A percentile compares a stretch with the other conserved stretches of the same genome.
Evolutionary conservation across 2,888 invertebrate species (phyloP).

Genomic region (Drosophila paranaensis): DNA sequence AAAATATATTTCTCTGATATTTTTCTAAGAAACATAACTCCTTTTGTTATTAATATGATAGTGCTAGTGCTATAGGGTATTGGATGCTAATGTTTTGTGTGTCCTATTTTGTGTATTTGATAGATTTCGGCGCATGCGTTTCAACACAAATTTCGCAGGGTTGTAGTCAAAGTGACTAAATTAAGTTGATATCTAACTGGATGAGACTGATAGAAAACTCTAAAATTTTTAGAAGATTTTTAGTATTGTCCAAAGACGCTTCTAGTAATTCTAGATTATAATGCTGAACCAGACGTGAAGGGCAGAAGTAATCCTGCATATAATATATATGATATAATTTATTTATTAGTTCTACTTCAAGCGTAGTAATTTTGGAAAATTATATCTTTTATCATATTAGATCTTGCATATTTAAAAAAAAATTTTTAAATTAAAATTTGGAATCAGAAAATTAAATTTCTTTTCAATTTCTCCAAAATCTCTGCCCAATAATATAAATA

Average conservation of each 20-base stretch:
- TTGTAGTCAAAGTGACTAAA: slow-evolving; percentile 11
- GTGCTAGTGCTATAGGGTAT: slow-evolving; percentile 26
- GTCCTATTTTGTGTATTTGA: slow-evolving; percentile 49
- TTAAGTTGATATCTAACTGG: background rate
- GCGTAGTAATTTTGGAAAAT: too few relatives aligned
- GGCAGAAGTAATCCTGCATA: too few relatives aligned
- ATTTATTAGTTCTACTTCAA: too few relatives aligned
- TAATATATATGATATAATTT: too few relatives aligned
- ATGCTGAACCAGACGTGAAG: too few relatives aligned
- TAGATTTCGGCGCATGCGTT: slow-evolving; percentile 56
- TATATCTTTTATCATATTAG: too few relatives aligned
- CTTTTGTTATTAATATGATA: slow-evolving; percentile 10
- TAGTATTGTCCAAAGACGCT: background rate
- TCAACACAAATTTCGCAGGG: slow-evolving; percentile 9
- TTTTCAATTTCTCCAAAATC: background rate
- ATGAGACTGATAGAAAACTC: background rate
- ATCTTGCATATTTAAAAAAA: too few relatives aligned
- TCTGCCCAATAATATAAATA: background rate
- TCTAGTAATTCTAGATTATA: too few relatives aligned
- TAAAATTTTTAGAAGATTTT: background rate
- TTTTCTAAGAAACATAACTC: slow-evolving; percentile 56
- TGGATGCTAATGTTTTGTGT: slow-evolving; percentile 25
- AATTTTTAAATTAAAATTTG: too few relatives aligned
- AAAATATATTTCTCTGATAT: slow-evolving; percentile 52
- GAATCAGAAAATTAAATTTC: too few relatives aligned